phyloP scores from a whole-genome alignment of 1,140 invertebrate species.

The Monomorium pharaonis region DNA sequence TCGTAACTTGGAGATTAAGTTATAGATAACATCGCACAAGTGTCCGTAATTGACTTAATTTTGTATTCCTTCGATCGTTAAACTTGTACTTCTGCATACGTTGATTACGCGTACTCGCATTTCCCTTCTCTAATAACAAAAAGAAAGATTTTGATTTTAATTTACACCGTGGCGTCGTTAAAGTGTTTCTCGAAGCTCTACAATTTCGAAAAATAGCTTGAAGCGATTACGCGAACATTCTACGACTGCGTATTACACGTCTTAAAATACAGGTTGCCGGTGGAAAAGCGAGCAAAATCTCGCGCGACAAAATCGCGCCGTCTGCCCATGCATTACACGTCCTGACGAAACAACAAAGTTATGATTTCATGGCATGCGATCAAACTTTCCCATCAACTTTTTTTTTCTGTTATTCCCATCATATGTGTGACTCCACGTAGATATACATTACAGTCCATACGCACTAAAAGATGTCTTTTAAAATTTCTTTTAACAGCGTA shows the following conservation, averaged over 20 bases:
- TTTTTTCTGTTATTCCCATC: not conserved
- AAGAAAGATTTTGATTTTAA: not conserved
- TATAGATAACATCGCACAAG: not conserved
- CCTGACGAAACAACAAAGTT: slow-evolving; percentile 14
- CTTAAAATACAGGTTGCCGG: slow-evolving; percentile 19
- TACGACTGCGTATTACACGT: not conserved
- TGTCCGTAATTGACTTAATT: not conserved
- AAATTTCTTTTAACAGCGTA: not conserved
- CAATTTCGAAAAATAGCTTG: slow-evolving; percentile 12
- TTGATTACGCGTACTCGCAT: not conserved
- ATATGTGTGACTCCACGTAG: not conserved
- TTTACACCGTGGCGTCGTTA: not conserved
- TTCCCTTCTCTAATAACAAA: not conserved
- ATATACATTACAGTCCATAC: not conserved
- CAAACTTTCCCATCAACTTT: not conserved
- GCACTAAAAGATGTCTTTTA: not conserved
- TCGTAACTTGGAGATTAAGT: not conserved
- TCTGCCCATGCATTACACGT: slow-evolving; percentile 19
- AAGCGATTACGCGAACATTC: not conserved
- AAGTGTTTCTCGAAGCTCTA: slow-evolving; percentile 22
- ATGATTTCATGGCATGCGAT: slow-evolving; percentile 36
- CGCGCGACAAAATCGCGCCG: slow-evolving; percentile 17
- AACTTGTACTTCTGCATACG: not conserved
- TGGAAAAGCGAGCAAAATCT: slow-evolving; percentile 23
- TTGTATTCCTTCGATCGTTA: not conserved